These are phyloP conservation scores for Arge pagana DNA, from an alignment of 2,888 invertebrate genomes.

Conservation along the genomic window DNA sequence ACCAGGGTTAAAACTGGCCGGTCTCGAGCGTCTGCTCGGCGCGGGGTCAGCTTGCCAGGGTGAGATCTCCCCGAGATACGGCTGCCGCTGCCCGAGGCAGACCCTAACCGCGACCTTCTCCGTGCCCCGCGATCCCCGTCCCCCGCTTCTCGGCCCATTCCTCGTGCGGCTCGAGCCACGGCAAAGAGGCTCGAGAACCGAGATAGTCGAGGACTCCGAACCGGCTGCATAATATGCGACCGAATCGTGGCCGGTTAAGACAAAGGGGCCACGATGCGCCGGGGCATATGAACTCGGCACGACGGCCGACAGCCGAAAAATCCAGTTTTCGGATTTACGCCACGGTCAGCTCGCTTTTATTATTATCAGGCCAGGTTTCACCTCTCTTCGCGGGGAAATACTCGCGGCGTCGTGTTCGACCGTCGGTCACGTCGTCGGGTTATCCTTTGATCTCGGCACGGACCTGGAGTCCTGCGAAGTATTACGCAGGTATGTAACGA, in stretches of 20 bases:
- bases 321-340: conserved; percentile 14
- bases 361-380: conserved; percentile 5
- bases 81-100: background rate
- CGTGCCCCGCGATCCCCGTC: background rate
- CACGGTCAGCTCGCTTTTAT: background rate
- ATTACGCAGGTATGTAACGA: too few species aligned
- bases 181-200: too few species aligned
- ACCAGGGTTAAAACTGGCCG: too few species aligned
- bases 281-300: conserved; percentile 9
- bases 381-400: conserved; percentile 1
- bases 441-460: conserved; percentile 5
- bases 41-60: conserved; percentile 14
- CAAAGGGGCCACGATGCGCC: conserved; percentile 9
- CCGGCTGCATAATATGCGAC: too few species aligned
- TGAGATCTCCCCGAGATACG: conserved; percentile 17
- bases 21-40: too few species aligned
- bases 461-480: background rate
- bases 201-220: too few species aligned
- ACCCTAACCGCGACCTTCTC: background rate
- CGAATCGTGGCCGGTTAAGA: conserved; percentile 11
- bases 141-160: too few species aligned
- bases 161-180: too few species aligned
- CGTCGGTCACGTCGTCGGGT: background rate
- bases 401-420: background rate
- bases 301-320: conserved; percentile 7